Conservation (phyloP, 64 coral and sea anemone genomes). For the Exaiptasia diaphana region DNA sequence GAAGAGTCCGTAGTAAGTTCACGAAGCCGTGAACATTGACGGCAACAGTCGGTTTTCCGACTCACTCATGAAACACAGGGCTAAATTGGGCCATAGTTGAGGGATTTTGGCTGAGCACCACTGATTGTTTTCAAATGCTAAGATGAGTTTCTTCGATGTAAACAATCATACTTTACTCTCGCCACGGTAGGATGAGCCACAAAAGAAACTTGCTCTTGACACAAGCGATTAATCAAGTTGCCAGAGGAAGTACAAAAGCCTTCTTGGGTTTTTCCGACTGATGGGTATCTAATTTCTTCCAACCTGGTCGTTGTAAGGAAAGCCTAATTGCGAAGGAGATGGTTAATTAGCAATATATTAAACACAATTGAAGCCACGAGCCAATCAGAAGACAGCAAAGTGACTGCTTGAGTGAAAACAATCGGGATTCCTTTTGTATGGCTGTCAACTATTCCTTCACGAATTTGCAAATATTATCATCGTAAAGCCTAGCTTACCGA, state of each 20-base stretch:
- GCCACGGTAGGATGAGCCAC: too few relatives aligned
- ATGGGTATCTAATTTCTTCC: slow-evolving; percentile 65
- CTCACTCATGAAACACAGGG: slow-evolving; percentile 48
- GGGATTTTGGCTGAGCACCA: too few relatives aligned
- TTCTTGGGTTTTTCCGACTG: neutral
- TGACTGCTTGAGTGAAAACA: slow-evolving; percentile 80
- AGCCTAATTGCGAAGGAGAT: slow-evolving; percentile 89
- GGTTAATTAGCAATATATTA: slow-evolving; percentile 94
- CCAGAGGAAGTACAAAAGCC: neutral
- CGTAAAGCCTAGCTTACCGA: too few relatives aligned
- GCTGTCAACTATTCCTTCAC: slow-evolving; percentile 54
- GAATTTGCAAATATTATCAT: slow-evolving; percentile 68
- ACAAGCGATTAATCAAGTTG: slow-evolving; percentile 12
- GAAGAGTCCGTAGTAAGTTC: slow-evolving; percentile 18
- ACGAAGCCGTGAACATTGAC: slow-evolving; percentile 2
- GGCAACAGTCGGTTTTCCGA: slow-evolving; percentile 64
- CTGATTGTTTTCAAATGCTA: too few relatives aligned
- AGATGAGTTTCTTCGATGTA: too few relatives aligned
- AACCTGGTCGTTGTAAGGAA: slow-evolving; percentile 35
- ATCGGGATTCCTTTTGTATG: slow-evolving; percentile 50
- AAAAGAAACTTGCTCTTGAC: neutral
- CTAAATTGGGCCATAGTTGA: slow-evolving; percentile 27
- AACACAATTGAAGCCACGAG: slow-evolving; percentile 77
- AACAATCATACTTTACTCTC: too few relatives aligned
- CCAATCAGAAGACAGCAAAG: slow-evolving; percentile 55